Percentiles rank a stretch among this genome's conserved stretches.
phyloP scores from a whole-genome alignment of 2,113 vertebrate genomes.

The Anas platyrhynchos region DNA sequence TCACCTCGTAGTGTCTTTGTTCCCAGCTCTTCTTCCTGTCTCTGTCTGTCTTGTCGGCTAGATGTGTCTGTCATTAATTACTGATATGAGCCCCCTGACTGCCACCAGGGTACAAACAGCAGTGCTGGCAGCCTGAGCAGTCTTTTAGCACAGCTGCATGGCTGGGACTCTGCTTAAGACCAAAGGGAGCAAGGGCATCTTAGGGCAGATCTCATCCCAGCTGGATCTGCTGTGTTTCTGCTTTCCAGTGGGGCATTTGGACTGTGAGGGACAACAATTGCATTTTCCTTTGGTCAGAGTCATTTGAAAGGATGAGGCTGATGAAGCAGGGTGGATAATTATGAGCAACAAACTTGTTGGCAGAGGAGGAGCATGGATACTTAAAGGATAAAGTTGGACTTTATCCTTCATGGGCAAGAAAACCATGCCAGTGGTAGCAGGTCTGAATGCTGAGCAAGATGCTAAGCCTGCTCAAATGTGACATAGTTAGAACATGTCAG shows the following conservation, averaged over 20 bases:
- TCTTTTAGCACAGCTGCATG: fast-evolving
- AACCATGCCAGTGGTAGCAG: background rate
- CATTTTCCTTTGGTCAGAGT: background rate
- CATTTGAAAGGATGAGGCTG: background rate
- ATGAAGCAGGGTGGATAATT: background rate
- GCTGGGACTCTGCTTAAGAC: background rate
- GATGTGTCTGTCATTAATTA: background rate
- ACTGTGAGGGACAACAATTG: background rate
- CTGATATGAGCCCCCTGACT: fast-evolving
- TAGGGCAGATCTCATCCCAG: background rate
- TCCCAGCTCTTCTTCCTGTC: background rate
- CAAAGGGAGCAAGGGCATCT: background rate
- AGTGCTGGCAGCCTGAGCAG: background rate
- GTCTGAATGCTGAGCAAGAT: background rate
- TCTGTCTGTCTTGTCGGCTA: background rate
- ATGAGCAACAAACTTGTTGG: background rate
- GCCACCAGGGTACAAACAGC: background rate
- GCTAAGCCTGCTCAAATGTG: background rate
- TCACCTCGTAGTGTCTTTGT: background rate
- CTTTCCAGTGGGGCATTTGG: background rate
- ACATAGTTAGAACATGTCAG: background rate
- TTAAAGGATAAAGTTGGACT: background rate
- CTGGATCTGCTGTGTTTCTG: background rate
- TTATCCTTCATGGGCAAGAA: background rate
- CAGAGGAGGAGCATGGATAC: background rate